These are phyloP conservation scores for Tragopan temminckii DNA, from an alignment of 2,797 vertebrate species.

Conservation along the genomic window DNA sequence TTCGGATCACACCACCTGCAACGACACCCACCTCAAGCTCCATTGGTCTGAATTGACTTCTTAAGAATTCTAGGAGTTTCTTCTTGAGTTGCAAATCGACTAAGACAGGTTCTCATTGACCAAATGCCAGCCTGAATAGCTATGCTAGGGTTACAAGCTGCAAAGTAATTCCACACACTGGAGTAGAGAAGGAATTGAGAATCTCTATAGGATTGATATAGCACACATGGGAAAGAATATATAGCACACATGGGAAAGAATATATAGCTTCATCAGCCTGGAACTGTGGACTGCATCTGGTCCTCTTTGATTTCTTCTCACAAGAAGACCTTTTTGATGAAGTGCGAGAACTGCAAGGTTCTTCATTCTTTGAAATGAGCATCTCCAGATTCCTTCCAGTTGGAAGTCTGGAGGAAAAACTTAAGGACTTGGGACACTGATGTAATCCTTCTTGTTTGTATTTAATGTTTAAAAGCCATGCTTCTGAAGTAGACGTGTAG, in stretches of 20 bases:
- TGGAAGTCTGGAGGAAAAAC: background rate
- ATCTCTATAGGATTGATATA: background rate
- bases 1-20: background rate
- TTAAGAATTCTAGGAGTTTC: background rate
- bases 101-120: background rate
- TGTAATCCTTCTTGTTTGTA: background rate
- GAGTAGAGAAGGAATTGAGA: background rate
- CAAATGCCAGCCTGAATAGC: background rate
- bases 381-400: background rate
- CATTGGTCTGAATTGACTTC: background rate
- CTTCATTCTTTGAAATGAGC: background rate
- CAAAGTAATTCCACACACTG: fast-evolving
- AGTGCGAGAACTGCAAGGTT: background rate
- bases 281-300: background rate
- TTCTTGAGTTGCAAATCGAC: background rate
- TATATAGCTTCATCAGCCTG: no score
- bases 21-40: background rate
- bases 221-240: background rate
- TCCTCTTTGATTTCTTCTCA: background rate
- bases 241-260: background rate
- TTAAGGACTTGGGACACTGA: background rate
- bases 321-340: background rate
- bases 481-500: background rate
- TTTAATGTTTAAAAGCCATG: slow-evolving; percentile 12
- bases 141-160: background rate